These are phyloP conservation scores for Idaea straminata DNA, from an alignment of 2,888 invertebrate species.

Conservation along the genomic window DNA sequence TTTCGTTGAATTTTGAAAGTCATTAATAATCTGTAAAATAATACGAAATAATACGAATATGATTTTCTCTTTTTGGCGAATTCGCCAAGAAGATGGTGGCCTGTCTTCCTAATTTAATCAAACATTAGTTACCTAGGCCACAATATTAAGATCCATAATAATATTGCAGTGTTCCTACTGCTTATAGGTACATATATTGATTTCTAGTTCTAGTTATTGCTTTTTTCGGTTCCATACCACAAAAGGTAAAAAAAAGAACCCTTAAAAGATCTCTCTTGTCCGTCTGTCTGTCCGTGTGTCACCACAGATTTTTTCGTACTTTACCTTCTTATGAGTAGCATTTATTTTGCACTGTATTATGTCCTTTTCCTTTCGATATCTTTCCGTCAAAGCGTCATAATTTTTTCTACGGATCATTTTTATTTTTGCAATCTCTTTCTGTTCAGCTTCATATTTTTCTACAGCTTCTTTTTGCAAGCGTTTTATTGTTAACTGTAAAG, in stretches of 20 bases:
- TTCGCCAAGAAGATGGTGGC: too few relatives aligned
- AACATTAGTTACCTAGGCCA: too few relatives aligned
- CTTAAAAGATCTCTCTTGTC: too few relatives aligned
- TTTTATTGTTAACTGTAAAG: slow-evolving; percentile 31
- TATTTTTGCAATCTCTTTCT: slow-evolving; percentile 29
- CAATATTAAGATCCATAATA: background rate
- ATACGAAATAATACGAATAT: background rate
- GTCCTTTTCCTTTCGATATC: slow-evolving; percentile 40
- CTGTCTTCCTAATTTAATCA: background rate
- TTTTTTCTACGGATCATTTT: slow-evolving; percentile 30
- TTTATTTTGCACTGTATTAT: slow-evolving; percentile 34
- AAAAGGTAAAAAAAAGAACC: too few relatives aligned
- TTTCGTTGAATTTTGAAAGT: slow-evolving; percentile 26
- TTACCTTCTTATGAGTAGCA: slow-evolving; percentile 37
- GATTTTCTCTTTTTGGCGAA: too few relatives aligned
- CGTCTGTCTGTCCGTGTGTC: too few relatives aligned
- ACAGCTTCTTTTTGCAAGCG: slow-evolving; percentile 30
- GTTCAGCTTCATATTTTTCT: slow-evolving; percentile 31
- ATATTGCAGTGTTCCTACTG: background rate
- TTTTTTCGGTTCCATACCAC: too few relatives aligned
- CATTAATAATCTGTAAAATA: slow-evolving; percentile 35
- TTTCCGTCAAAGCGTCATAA: slow-evolving; percentile 32
- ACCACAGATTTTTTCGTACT: background rate
- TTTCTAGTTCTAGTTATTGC: background rate
- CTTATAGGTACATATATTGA: background rate